These are phyloP conservation scores for Styela clava DNA, from an alignment of 23 tunicate genomes.

Conservation along the genomic window DNA sequence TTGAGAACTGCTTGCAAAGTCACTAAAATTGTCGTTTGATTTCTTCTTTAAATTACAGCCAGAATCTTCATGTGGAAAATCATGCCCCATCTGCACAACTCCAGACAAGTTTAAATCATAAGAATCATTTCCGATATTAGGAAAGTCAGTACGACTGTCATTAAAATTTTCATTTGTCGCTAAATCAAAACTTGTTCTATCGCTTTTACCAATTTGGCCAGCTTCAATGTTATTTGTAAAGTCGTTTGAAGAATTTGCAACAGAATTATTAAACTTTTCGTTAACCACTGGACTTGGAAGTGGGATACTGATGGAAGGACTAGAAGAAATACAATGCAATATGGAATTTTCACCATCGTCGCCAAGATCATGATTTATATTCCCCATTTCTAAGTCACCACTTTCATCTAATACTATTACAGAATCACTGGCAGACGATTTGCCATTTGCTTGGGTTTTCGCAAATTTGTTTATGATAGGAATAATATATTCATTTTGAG, in stretches of 20 bases:
- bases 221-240: not conserved
- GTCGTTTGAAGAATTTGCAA: not conserved
- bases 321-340: too few relatives aligned
- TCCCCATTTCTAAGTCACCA: not conserved
- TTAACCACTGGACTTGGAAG: too few relatives aligned
- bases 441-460: too few relatives aligned
- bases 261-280: not conserved
- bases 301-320: not conserved
- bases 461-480: too few relatives aligned
- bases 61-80: too few relatives aligned
- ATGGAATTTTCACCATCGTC: not conserved
- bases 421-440: not conserved
- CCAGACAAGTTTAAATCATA: not conserved
- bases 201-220: not conserved
- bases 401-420: not conserved
- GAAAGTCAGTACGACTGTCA: not conserved
- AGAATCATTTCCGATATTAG: not conserved
- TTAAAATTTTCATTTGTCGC: not conserved
- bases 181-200: not conserved
- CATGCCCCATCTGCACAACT: not conserved
- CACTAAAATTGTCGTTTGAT: too few relatives aligned
- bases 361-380: not conserved
- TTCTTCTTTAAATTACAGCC: too few relatives aligned
- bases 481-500: not conserved
- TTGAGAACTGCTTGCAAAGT: too few relatives aligned